Percentiles rank a stretch among this genome's conserved stretches.
phyloP scores from a whole-genome alignment of 2,113 vertebrate genomes.

The Antigone vipio region DNA sequence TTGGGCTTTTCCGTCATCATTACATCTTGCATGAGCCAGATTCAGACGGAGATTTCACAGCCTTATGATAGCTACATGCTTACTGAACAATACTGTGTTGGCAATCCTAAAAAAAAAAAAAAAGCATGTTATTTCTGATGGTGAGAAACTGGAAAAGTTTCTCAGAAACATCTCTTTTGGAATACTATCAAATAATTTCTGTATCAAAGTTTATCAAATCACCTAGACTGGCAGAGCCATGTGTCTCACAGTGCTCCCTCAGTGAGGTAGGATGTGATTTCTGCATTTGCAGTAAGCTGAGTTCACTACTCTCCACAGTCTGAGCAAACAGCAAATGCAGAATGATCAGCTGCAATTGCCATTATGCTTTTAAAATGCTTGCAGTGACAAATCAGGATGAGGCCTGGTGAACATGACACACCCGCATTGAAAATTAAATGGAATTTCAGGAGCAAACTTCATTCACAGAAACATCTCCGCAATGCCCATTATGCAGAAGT shows the following conservation, averaged over 20 bases:
- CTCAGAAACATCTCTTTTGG: neutral
- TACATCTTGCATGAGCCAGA: neutral
- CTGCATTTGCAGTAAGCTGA: neutral
- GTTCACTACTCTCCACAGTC: neutral
- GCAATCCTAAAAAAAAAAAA: neutral
- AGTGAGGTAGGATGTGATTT: neutral
- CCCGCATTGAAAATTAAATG: fast-evolving
- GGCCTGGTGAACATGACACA: neutral
- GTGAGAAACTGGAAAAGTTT: neutral
- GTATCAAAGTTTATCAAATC: neutral
- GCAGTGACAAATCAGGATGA: neutral
- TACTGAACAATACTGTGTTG: neutral
- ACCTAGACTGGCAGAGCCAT: neutral
- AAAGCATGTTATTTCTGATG: neutral
- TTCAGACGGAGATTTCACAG: neutral
- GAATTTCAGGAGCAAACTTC: neutral
- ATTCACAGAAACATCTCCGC: fast-evolving
- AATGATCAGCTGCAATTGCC: neutral
- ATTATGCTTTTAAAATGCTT: neutral
- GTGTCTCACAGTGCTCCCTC: neutral
- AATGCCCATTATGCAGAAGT: neutral
- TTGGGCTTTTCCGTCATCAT: neutral
- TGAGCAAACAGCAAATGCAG: neutral
- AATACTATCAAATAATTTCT: neutral
- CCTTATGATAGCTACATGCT: neutral